Base-by-base conservation (phyloP, 2,888 invertebrate genomes). In the Cephus pulcher region DNA sequence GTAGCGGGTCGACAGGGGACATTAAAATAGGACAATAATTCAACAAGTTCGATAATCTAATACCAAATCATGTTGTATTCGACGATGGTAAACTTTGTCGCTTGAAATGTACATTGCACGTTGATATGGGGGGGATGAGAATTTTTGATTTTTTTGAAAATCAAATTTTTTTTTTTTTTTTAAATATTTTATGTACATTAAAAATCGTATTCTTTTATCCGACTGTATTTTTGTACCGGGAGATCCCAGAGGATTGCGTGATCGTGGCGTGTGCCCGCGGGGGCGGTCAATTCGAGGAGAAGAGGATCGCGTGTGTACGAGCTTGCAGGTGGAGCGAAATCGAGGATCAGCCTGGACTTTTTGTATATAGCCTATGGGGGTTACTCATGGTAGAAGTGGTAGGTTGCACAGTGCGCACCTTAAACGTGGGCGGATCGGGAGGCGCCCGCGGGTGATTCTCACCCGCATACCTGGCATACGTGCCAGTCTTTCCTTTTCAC, bases 181-280 rank as follows among this genome's bases (percentile, higher is more conserved):
- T 15, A 40, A 15, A 15, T 6, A 6, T 15, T 15, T 40, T 1
- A 15, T 23, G 23, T 40, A 6, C 6, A 40, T 6, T 2, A 23
- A 15, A 15, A 15, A 23, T 15, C 2, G 6, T 40, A 15, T 40
- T 40, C 15, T 15, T 56, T 9, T 23, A 23, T 23, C 56, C 9
- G 56, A 15, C 56, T 56, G 23, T 56, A 56, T 56, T 23, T 6
- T 56, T 15, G 56, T 56, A 56, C 56, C 56, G 12, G 33, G 30
- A 71, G 73, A 73, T 75, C 34, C 73, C n/a, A 15, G 78, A 34
- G 74, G 83, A 76, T 90, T 83, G 90, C 90, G 90, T 89, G 90
- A 90, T 86, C 84, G 82, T 79, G 88, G 89, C 90, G 89, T 90
- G 90, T 88, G 90, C 90, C 90, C 90, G 90, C 90, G 90, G 90